These are phyloP conservation scores for Psix sp. DNA, from an alignment of 1,140 invertebrate species.

Conservation along the genomic window DNA sequence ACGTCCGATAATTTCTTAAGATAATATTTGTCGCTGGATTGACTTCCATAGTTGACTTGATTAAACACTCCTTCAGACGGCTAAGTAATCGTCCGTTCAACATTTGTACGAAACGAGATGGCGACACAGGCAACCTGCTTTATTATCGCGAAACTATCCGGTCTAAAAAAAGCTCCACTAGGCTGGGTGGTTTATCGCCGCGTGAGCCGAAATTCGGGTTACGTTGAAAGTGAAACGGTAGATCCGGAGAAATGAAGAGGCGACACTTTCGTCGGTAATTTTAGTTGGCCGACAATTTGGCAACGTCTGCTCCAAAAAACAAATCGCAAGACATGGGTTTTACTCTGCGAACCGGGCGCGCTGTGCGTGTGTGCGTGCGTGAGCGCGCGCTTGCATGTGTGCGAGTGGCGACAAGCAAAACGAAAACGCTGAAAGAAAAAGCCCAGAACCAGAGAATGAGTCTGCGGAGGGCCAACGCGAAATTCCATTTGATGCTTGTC, in stretches of 20 bases:
- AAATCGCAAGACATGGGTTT: conserved; percentile 59
- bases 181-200: not conserved
- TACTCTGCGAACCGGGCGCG: no score
- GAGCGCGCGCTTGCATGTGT: conserved; percentile 11
- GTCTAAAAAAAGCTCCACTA: conserved; percentile 1
- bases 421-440: no score
- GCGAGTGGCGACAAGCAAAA: no score
- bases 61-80: no score
- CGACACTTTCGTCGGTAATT: conserved; percentile 71
- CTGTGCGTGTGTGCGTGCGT: conserved; percentile 9
- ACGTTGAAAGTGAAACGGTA: conserved; percentile 52
- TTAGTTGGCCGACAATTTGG: conserved; percentile 75
- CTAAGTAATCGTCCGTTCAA: no score
- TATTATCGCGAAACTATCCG: conserved; percentile 7
- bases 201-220: conserved; percentile 33
- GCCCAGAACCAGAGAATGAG: conserved; percentile 27
- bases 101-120: no score
- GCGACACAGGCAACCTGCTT: not conserved
- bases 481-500: conserved; percentile 67
- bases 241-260: conserved; percentile 53
- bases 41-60: no score
- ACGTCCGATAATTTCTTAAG: no score
- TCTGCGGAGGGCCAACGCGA: conserved; percentile 59
- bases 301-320: conserved; percentile 68
- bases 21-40: no score